Base-by-base conservation (phyloP, 2,888 invertebrate genomes). In the Cheilosia scutellata region DNA sequence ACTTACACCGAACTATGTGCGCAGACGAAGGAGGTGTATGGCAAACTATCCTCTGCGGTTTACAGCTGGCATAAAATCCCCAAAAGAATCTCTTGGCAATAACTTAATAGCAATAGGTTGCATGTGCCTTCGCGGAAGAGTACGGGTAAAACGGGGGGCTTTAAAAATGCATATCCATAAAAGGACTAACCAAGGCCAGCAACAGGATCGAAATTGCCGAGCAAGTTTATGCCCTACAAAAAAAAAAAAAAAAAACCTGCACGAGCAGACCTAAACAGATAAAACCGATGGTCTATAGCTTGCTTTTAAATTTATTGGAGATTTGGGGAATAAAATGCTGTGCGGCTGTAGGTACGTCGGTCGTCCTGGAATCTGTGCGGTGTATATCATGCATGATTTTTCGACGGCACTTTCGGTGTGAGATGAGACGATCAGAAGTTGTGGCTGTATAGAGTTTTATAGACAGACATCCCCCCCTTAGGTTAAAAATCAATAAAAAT, bases 41-140 rank as follows among this genome's bases (percentile, higher is more conserved):
- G 55, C 53, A 57, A 63, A 68, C 63, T 74, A 79, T 65, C 65
- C 71, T 71, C 60, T 82, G 86, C 55, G 82, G 86, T 77, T 82
- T 65, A 70, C 63, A 51, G 74, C 71, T 42, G 47, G 47, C 20
- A 55, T 71, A 79, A 79, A 78, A 58, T 55, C 68, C 40, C 55
- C 37, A 62, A 80, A 60, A 71, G 53, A 76, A 82, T 68, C 72
- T 68, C 72, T 77, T 51, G 63, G 82, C 82, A 86, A 86, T 86
- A 86, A 86, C 82, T 86, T 86, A 82, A 86, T 72, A 76, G 76
- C 86, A 55, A 76, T 84, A 75, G 75, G 80, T 86, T 86, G 80
- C 82, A 86, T 77, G 86, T 44, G 62, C 66, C 20, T 27, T 11
- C 44, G 58, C 53, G 51, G 33, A 20, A 31, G 20, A 5, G 58